Evolutionary conservation across 1,140 invertebrate genomes (phyloP).

Genomic region (Pachyrhynchus sulphureomaculatus): DNA sequence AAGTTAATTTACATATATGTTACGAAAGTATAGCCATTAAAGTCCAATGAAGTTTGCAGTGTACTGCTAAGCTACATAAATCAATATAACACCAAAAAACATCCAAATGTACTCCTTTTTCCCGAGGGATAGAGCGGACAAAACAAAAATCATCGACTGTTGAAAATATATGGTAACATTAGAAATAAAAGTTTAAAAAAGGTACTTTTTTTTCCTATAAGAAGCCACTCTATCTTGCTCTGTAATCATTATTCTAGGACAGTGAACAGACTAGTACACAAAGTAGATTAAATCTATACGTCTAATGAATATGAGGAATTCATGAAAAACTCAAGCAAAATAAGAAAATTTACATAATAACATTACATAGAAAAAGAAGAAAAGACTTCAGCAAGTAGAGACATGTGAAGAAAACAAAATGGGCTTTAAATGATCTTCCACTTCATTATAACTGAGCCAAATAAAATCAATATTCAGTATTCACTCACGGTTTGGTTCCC

Average conservation of each 20-base stretch:
- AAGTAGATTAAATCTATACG: conserved; percentile 33
- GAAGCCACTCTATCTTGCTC: conserved; percentile 44
- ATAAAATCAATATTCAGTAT: too few relatives aligned
- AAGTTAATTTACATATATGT: conserved; percentile 38
- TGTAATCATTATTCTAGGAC: conserved; percentile 44
- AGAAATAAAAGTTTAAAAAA: conserved; percentile 33
- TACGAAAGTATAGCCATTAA: conserved; percentile 16
- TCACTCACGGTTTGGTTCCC: too few relatives aligned
- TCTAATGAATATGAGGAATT: conserved; percentile 35
- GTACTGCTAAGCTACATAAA: not conserved
- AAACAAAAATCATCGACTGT: conserved; percentile 40
- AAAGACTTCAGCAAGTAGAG: too few relatives aligned
- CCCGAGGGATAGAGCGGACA: conserved; percentile 39
- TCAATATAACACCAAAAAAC: not conserved
- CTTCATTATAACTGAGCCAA: too few relatives aligned
- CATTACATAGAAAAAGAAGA: too few relatives aligned
- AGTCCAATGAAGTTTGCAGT: conserved; percentile 21
- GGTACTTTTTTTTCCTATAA: conserved; percentile 42
- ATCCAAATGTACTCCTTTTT: conserved; percentile 35
- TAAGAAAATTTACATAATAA: too few relatives aligned
- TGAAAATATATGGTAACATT: conserved; percentile 34
- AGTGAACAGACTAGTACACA: conserved; percentile 35
- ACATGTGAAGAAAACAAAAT: too few relatives aligned
- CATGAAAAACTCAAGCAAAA: not conserved
- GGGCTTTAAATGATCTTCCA: too few relatives aligned